Conservation (phyloP, 2,797 vertebrate species). For the Danio choprae region DNA sequence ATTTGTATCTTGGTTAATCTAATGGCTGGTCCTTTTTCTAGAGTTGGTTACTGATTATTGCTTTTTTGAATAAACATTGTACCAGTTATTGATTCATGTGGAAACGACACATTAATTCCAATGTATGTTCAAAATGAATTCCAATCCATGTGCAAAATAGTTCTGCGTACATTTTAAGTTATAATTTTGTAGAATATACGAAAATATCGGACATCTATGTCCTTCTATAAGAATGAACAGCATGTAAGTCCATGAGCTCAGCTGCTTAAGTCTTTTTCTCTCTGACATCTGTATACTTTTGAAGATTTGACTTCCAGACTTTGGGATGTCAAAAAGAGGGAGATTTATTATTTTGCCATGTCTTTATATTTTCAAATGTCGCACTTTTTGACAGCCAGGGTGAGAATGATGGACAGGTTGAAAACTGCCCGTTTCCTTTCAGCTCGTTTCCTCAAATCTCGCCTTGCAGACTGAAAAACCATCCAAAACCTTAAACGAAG, state of each 20-base stretch:
- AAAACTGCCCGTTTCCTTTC: slow-evolving; percentile 29
- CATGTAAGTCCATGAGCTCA: not conserved
- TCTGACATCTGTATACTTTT: slow-evolving; percentile 1
- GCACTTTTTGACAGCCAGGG: slow-evolving; percentile 15
- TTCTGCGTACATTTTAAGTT: too few species aligned
- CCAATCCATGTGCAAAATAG: too few species aligned
- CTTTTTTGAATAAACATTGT: not conserved
- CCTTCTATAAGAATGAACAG: not conserved
- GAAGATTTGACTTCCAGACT: slow-evolving; percentile 11
- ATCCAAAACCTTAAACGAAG: not conserved
- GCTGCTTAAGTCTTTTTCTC: not conserved
- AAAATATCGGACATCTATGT: too few species aligned
- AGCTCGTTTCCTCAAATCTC: slow-evolving; percentile 17
- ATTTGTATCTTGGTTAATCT: not conserved
- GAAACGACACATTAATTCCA: not conserved
- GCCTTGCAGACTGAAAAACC: not conserved
- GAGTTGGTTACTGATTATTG: too few species aligned
- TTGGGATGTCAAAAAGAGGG: slow-evolving; percentile 6
- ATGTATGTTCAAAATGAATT: too few species aligned
- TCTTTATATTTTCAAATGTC: slow-evolving; percentile 29
- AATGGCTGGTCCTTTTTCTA: too few species aligned
- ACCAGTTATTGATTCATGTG: too few species aligned
- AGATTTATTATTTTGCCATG: slow-evolving; percentile 25
- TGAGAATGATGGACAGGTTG: slow-evolving; percentile 24
- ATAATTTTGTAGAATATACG: not conserved